A percentile compares a stretch with the other conserved stretches of the same genome.
Conservation (phyloP, 2,797 vertebrate species). For the Ctenopoma multispine region DNA sequence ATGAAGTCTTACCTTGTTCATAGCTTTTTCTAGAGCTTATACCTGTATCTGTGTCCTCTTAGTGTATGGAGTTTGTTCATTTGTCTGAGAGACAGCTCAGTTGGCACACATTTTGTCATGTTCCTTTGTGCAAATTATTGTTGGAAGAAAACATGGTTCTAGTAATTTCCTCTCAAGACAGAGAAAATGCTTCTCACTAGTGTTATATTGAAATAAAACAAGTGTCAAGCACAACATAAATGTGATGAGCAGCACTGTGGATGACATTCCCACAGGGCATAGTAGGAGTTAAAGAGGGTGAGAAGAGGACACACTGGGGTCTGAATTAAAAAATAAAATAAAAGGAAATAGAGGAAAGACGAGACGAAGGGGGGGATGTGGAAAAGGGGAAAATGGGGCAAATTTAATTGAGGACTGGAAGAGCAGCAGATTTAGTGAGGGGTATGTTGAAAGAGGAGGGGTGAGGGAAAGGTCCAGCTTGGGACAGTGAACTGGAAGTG, state of each 20-base stretch:
- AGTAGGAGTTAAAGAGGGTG: constrained; percentile 79
- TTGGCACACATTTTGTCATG: no score
- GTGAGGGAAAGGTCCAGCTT: constrained; percentile 63
- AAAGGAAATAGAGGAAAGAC: constrained; percentile 7
- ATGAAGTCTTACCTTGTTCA: neutral
- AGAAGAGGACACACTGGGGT: constrained; percentile 65
- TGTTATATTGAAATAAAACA: constrained; percentile 19
- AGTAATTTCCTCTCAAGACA: no score
- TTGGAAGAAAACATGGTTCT: no score
- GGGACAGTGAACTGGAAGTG: constrained; percentile 82
- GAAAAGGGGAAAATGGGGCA: constrained; percentile 45
- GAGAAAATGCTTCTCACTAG: neutral
- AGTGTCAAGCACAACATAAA: neutral
- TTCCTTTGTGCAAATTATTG: no score
- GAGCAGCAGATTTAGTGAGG: constrained; percentile 49
- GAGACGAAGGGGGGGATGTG: constrained; percentile 3
- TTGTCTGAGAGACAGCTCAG: neutral
- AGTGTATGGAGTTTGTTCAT: neutral
- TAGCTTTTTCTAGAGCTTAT: no score
- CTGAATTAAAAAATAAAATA: constrained; percentile 64
- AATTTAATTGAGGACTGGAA: constrained; percentile 56
- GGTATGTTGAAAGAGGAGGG: constrained; percentile 56
- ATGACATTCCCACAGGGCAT: constrained; percentile 74
- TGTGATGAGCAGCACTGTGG: constrained; percentile 41
- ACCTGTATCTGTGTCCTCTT: neutral